A percentile compares a stretch with the other conserved stretches of the same genome.
Conservation (phyloP, 2,113 vertebrate species). For the Stomatorhinus ivindoensis region DNA sequence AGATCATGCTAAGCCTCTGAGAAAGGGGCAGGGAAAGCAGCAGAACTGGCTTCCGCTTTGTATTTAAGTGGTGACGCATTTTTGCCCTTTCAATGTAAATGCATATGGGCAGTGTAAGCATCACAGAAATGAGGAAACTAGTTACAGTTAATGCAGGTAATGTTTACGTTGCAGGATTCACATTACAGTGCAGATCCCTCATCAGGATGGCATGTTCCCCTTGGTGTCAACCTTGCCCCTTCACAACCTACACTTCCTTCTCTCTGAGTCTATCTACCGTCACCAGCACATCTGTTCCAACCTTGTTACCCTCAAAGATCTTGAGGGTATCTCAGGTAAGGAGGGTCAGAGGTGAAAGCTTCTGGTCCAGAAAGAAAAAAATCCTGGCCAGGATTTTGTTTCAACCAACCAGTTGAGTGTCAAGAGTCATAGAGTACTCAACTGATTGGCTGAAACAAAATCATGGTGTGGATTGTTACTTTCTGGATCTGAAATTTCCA, state of each 20-base stretch:
- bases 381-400: too few relatives aligned
- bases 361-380: too few relatives aligned
- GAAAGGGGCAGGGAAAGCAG: not conserved
- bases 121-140: not conserved
- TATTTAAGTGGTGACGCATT: not conserved
- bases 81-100: not conserved
- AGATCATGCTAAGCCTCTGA: not conserved
- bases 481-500: too few relatives aligned
- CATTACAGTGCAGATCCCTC: slow-evolving; percentile 95
- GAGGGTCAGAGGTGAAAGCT: not conserved
- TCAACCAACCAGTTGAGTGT: too few relatives aligned
- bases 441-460: too few relatives aligned
- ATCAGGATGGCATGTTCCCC: slow-evolving; percentile 96
- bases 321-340: slow-evolving; percentile 78
- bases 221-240: slow-evolving; percentile 91
- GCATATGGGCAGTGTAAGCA: not conserved
- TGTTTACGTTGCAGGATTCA: slow-evolving; percentile 73
- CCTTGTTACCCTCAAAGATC: slow-evolving; percentile 74
- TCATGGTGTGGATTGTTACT: too few relatives aligned
- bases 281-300: slow-evolving; percentile 97
- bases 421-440: too few relatives aligned
- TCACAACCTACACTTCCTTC: slow-evolving; percentile 91
- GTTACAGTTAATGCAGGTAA: not conserved
- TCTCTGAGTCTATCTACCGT: slow-evolving; percentile 94
- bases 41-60: not conserved